These are phyloP conservation scores for Ochotona curzoniae DNA, from an alignment of 2,113 vertebrate species.

Conservation along the genomic window DNA sequence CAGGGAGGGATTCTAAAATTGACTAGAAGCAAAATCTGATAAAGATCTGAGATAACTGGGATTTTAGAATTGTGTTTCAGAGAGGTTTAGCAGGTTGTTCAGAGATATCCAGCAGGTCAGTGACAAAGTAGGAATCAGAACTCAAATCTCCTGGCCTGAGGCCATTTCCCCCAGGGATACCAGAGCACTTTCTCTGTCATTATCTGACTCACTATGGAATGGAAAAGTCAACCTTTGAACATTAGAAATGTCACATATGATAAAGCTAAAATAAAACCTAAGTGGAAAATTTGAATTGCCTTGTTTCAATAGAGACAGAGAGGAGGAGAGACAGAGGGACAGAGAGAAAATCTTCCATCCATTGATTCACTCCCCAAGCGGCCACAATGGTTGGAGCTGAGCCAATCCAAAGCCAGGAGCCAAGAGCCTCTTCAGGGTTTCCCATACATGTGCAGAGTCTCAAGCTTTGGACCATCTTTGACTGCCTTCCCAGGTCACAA, in stretches of 20 bases:
- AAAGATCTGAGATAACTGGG: neutral
- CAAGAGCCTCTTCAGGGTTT: too few relatives aligned
- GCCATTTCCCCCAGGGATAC: neutral
- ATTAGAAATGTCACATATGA: neutral
- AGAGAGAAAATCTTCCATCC: too few relatives aligned
- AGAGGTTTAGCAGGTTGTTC: neutral
- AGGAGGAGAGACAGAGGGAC: too few relatives aligned
- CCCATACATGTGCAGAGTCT: too few relatives aligned
- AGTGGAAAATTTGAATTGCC: neutral
- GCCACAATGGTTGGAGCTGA: too few relatives aligned
- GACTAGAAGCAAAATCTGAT: conserved; percentile 29
- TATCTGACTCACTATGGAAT: neutral
- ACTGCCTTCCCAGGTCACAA: too few relatives aligned
- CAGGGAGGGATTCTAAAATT: neutral
- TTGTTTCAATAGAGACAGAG: neutral
- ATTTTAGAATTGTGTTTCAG: neutral
- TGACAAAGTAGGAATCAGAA: conserved; percentile 32
- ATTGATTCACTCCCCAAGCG: too few relatives aligned
- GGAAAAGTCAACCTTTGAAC: neutral
- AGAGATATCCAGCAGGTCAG: neutral
- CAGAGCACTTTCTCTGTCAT: neutral
- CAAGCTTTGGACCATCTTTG: too few relatives aligned
- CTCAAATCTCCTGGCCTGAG: neutral
- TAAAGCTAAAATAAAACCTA: conserved; percentile 14
- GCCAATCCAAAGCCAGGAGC: too few relatives aligned